Percentiles rank a stretch among this genome's conserved stretches.
Conservation (phyloP, 2,113 vertebrate genomes). For the Scophthalmus maximus region DNA sequence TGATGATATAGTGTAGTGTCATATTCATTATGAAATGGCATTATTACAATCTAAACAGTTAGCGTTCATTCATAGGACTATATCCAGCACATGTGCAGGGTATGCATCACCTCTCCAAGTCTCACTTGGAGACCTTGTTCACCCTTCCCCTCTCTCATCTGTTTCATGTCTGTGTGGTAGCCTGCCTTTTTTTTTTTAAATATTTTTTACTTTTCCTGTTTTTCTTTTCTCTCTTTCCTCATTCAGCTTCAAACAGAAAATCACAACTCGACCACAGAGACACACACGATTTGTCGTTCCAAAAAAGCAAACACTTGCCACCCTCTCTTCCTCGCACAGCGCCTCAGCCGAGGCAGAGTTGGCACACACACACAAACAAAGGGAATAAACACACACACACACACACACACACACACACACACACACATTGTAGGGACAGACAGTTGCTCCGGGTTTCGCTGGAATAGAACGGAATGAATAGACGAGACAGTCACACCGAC, state of each 20-base stretch:
- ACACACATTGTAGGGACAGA: not conserved
- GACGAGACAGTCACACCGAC: slow-evolving; percentile 49
- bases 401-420: not conserved
- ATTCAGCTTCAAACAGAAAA: slow-evolving; percentile 47
- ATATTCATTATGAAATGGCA: too few relatives aligned
- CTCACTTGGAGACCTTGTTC: too few relatives aligned
- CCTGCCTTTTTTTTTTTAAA: too few relatives aligned
- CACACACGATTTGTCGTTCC: slow-evolving; percentile 12
- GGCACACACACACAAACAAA: slow-evolving; percentile 15
- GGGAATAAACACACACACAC: slow-evolving; percentile 11
- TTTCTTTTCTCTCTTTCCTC: slow-evolving; percentile 16
- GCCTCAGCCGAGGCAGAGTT: not conserved
- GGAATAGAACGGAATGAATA: not conserved
- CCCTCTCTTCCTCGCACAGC: slow-evolving; percentile 6
- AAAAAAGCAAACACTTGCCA: slow-evolving; percentile 14
- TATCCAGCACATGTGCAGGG: not conserved
- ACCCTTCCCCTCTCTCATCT: not conserved
- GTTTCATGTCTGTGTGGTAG: slow-evolving; percentile 4
- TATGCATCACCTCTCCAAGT: not conserved
- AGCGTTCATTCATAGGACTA: too few relatives aligned
- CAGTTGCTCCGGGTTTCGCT: not conserved
- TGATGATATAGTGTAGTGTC: too few relatives aligned
- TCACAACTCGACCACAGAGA: slow-evolving; percentile 19
- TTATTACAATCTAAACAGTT: too few relatives aligned
- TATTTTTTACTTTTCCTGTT: too few relatives aligned